A percentile compares a stretch with the other conserved stretches of the same genome.
Evolutionary conservation across 2,888 invertebrate species (phyloP).

Genomic region (Cephus runcator): DNA sequence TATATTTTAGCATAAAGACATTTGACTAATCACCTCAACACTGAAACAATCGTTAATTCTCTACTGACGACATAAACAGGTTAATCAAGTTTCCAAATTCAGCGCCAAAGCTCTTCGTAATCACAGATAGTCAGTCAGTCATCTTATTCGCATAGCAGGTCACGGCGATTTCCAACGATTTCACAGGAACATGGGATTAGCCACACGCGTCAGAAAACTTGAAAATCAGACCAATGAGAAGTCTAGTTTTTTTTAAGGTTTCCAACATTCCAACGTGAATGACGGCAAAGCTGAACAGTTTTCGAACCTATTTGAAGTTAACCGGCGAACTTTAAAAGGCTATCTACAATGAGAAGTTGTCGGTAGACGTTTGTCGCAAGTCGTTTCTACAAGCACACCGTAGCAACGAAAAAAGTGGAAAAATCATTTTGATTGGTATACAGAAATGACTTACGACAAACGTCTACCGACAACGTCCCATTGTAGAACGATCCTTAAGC

Average conservation of each 20-base stretch:
- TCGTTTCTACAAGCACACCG: too few species aligned
- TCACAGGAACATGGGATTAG: background rate
- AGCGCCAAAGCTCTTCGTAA: background rate
- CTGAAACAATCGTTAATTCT: slow-evolving; percentile 30
- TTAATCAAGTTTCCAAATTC: slow-evolving; percentile 30
- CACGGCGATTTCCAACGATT: background rate
- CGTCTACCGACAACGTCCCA: too few species aligned
- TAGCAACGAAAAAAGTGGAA: too few species aligned
- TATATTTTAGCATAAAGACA: slow-evolving; percentile 19
- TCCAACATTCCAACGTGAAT: background rate
- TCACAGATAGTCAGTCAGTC: background rate
- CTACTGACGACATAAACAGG: slow-evolving; percentile 38
- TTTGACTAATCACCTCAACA: slow-evolving; percentile 25
- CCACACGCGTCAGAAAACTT: background rate
- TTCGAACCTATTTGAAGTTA: too few species aligned
- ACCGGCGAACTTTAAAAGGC: too few species aligned
- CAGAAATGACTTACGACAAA: too few species aligned
- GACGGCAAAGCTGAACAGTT: too few species aligned
- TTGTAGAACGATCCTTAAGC: too few species aligned
- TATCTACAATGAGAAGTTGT: too few species aligned
- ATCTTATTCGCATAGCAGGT: background rate
- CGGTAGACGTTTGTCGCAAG: too few species aligned
- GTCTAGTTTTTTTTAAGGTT: background rate
- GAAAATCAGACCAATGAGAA: background rate
- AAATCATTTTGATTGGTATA: too few species aligned